Conservation (phyloP, 37 sponge, comb jelly and placozoan species). For the Aplysina aerophoba region DNA sequence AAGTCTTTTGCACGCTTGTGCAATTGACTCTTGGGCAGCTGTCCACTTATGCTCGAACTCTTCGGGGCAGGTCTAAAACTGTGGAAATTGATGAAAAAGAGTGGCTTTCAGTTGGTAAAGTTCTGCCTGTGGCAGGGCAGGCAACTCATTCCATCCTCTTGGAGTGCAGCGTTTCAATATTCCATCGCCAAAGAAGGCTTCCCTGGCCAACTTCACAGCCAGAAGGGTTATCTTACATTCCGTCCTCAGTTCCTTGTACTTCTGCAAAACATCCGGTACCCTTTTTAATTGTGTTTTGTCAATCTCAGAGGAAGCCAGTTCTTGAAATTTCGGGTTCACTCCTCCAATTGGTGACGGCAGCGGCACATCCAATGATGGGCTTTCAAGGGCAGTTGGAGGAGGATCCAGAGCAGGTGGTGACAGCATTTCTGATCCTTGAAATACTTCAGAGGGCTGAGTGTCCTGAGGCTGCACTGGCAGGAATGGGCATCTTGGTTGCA, state of each 20-base stretch:
- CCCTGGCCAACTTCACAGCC: slow-evolving; percentile 26
- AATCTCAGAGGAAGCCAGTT: not conserved
- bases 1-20: slow-evolving; percentile 35
- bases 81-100: not conserved
- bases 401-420: too few relatives aligned
- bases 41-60: slow-evolving; percentile 12
- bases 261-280: not conserved
- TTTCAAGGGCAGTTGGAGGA: too few relatives aligned
- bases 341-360: not conserved
- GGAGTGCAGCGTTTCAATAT: slow-evolving; percentile 31
- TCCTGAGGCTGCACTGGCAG: too few relatives aligned
- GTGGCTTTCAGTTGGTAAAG: not conserved
- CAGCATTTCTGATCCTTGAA: too few relatives aligned
- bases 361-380: too few relatives aligned
- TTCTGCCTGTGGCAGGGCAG: slow-evolving; percentile 34
- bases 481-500: too few relatives aligned
- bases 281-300: not conserved
- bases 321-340: not conserved
- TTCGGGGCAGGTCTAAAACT: slow-evolving; percentile 1
- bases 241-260: not conserved
- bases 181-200: slow-evolving; percentile 36
- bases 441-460: too few relatives aligned
- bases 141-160: not conserved
- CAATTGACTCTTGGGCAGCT: not conserved
- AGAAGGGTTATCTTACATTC: slow-evolving; percentile 2